Evolutionary conservation across 2,113 vertebrate species (phyloP).

Genomic region (Istiophorus platypterus): DNA sequence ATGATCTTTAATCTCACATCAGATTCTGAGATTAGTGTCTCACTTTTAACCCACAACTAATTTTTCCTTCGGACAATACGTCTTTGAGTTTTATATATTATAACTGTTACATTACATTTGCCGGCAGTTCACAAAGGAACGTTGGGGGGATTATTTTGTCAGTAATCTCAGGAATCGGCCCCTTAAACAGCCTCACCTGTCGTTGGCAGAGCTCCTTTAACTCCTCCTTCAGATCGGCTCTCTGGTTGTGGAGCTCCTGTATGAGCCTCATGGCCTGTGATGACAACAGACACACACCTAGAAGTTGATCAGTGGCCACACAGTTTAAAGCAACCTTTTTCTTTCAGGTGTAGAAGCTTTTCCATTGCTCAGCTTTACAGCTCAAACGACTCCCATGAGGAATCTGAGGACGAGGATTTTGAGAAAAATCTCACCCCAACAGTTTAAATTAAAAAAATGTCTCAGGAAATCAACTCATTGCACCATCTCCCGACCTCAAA

Average conservation of each 20-base stretch:
- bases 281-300: background rate
- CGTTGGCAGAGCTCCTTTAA: constrained; percentile 56
- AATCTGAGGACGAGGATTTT: too few relatives aligned
- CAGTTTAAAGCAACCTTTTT: too few relatives aligned
- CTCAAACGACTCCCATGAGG: too few relatives aligned
- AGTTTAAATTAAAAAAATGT: background rate
- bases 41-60: background rate
- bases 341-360: too few relatives aligned
- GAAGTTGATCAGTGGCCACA: background rate
- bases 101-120: background rate
- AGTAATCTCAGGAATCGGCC: background rate
- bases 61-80: background rate
- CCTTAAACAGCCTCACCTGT: constrained; percentile 37
- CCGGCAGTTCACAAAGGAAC: background rate
- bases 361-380: too few relatives aligned
- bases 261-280: constrained; percentile 69
- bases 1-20: too few relatives aligned
- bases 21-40: background rate
- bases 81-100: background rate
- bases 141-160: background rate
- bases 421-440: too few relatives aligned
- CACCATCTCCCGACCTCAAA: constrained; percentile 11
- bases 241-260: constrained; percentile 76
- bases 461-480: background rate
- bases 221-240: constrained; percentile 63